Conservation (phyloP, 2,888 invertebrate genomes). For the Drosophila lutescens region DNA sequence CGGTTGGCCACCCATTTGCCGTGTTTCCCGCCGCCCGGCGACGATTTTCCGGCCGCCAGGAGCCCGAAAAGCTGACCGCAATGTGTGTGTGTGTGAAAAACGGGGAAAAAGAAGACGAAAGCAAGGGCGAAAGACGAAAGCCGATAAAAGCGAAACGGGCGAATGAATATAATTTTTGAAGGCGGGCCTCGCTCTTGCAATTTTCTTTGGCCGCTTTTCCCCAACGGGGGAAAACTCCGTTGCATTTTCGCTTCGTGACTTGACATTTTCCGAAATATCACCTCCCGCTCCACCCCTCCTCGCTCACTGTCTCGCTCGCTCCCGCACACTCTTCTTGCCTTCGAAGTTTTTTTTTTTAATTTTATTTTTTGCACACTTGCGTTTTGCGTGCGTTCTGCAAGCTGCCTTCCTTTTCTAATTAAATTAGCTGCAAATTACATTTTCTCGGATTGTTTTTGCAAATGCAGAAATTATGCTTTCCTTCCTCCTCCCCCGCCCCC, state of each 20-base stretch:
- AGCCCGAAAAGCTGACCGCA: constrained; percentile 42
- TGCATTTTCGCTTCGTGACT: constrained; percentile 65
- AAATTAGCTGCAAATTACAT: constrained; percentile 67
- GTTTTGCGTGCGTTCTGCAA: constrained; percentile 49
- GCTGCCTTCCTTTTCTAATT: constrained; percentile 71
- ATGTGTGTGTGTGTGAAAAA: constrained; percentile 64
- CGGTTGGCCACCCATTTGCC: constrained; percentile 5
- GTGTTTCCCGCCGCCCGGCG: constrained; percentile 42
- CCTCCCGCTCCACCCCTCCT: constrained; percentile 33
- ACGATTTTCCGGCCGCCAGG: constrained; percentile 50
- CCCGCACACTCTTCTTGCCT: constrained; percentile 33
- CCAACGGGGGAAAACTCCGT: constrained; percentile 19
- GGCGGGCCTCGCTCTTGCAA: constrained; percentile 22
- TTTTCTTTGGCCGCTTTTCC: constrained; percentile 6
- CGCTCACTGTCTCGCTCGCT: constrained; percentile 15
- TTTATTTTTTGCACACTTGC: constrained; percentile 43
- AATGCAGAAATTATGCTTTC: constrained; percentile 50
- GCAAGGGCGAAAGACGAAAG: constrained; percentile 63
- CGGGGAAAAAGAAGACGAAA: constrained; percentile 57
- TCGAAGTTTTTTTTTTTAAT: constrained; percentile 45
- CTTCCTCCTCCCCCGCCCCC: background rate
- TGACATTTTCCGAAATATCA: constrained; percentile 67
- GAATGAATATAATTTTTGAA: constrained; percentile 32
- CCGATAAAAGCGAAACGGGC: constrained; percentile 61
- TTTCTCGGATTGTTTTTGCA: constrained; percentile 41